These are phyloP conservation scores for Melolontha melolontha DNA, from an alignment of 2,888 invertebrate genomes.

Conservation along the genomic window DNA sequence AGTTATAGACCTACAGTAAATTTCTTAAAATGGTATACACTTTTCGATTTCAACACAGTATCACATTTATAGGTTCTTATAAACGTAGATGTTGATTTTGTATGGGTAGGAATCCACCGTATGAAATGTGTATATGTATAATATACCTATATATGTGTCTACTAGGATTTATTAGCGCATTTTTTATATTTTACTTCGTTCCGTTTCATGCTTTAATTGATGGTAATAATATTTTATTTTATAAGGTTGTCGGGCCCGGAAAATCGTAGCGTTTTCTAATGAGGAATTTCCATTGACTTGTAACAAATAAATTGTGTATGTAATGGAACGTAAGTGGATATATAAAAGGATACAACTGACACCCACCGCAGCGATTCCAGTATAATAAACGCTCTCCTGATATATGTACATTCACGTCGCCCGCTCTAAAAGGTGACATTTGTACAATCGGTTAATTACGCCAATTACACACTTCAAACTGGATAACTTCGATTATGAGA, in stretches of 20 bases:
- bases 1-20: slow-evolving; percentile 22
- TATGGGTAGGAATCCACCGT: too few relatives aligned
- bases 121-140: too few relatives aligned
- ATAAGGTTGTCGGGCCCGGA: neutral
- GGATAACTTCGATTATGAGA: neutral
- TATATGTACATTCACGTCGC: too few relatives aligned
- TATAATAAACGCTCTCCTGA: slow-evolving; percentile 17
- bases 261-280: too few relatives aligned
- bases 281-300: too few relatives aligned
- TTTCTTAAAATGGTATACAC: slow-evolving; percentile 10
- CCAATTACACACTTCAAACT: neutral
- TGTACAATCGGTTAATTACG: neutral
- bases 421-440: neutral
- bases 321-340: slow-evolving; percentile 19
- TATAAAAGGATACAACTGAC: slow-evolving; percentile 19
- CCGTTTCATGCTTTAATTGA: slow-evolving; percentile 33
- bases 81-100: too few relatives aligned
- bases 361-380: slow-evolving; percentile 3
- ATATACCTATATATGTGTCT: too few relatives aligned
- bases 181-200: slow-evolving; percentile 34
- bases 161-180: neutral
- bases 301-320: too few relatives aligned
- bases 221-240: slow-evolving; percentile 31
- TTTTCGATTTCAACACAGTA: slow-evolving; percentile 9
- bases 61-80: too few relatives aligned